Evolutionary conservation across 2,113 vertebrate genomes (phyloP).

Genomic region (Nothocercus nigrocapillus): DNA sequence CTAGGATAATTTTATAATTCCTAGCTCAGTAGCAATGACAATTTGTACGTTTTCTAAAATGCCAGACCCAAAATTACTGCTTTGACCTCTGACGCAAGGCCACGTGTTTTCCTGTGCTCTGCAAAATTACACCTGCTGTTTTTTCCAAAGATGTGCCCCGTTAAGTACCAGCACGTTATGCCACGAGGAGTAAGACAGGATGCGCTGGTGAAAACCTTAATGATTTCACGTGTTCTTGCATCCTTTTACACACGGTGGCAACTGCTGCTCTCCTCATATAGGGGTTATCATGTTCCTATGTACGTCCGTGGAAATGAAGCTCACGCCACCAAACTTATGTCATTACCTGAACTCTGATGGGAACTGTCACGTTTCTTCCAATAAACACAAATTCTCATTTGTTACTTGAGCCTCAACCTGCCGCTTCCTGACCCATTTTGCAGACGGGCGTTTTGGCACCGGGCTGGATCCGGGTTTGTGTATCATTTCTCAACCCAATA

Average conservation of each 20-base stretch:
- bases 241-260: neutral
- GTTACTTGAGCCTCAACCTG: neutral
- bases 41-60: neutral
- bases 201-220: neutral
- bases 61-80: neutral
- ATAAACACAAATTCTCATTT: neutral
- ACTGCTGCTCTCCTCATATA: neutral
- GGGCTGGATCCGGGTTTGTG: neutral
- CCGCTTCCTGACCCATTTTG: neutral
- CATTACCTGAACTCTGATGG: neutral
- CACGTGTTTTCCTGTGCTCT: neutral
- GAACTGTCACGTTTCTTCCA: neutral
- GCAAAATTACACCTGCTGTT: constrained; percentile 40
- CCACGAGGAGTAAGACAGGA: neutral
- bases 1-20: constrained; percentile 10
- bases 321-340: neutral
- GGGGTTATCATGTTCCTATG: neutral
- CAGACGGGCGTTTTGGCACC: neutral
- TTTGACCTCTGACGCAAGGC: constrained; percentile 7
- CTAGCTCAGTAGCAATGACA: neutral
- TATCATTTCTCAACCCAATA: constrained; percentile 13
- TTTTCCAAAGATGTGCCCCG: constrained; percentile 32
- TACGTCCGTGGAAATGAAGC: neutral
- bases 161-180: neutral
- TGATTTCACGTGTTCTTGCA: neutral